phyloP scores from a whole-genome alignment of 2,113 vertebrate species.

The Pelmatolapia mariae region DNA sequence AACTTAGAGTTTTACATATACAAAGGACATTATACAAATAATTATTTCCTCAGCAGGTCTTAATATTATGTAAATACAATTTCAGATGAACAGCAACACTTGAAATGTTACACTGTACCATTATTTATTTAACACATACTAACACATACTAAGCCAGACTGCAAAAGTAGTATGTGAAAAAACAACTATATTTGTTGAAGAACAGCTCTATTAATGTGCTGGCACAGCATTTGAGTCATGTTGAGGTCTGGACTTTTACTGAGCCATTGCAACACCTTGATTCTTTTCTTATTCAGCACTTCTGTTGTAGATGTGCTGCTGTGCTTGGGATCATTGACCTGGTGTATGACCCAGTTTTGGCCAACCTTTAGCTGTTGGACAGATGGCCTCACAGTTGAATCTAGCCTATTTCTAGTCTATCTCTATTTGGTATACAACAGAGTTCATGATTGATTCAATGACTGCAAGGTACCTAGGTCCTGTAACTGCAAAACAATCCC shows the following conservation, averaged over 20 bases:
- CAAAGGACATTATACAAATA: not conserved
- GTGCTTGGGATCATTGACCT: not conserved
- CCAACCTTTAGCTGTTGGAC: not conserved
- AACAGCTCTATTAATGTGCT: not conserved
- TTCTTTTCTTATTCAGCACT: not conserved
- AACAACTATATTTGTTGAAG: not conserved
- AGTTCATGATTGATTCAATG: not conserved
- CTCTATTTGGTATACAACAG: not conserved
- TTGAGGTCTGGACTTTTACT: not conserved
- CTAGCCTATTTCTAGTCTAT: not conserved
- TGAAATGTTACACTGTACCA: not conserved
- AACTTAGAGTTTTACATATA: not conserved
- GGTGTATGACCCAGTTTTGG: not conserved
- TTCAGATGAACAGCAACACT: not conserved
- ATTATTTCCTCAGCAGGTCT: not conserved
- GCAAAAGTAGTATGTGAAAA: not conserved
- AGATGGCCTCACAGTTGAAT: not conserved
- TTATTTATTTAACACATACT: not conserved
- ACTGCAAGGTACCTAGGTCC: not conserved
- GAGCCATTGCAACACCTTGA: not conserved
- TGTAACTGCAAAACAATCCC: not conserved
- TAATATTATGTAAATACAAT: not conserved
- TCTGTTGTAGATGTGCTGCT: no score
- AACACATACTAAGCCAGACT: not conserved
- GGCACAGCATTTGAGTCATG: not conserved